A percentile compares a stretch with the other conserved stretches of the same genome.
Evolutionary conservation across 2,888 invertebrate species (phyloP).

Genomic region (Oscheius sp.): DNA sequence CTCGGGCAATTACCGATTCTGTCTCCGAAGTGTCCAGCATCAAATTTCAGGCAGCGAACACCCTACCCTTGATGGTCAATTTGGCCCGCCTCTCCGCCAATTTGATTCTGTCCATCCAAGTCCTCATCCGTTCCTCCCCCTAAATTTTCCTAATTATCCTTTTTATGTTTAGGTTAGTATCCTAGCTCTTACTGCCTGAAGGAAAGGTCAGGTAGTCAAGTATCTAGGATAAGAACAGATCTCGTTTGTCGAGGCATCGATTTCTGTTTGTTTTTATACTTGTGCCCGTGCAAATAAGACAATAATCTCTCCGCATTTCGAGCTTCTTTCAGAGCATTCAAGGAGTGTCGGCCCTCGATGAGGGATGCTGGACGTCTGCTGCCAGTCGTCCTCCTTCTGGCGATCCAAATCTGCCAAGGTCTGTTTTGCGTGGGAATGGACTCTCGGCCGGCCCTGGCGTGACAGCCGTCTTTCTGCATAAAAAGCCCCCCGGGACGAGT

Average conservation of each 20-base stretch:
- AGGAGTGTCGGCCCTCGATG: not conserved
- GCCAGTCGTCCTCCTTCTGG: conserved; percentile 22
- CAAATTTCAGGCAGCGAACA: conserved; percentile 18
- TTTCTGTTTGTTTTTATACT: conserved; percentile 35
- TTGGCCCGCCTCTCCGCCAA: conserved; percentile 10
- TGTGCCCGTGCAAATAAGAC: conserved; percentile 12
- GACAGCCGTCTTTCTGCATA: conserved; percentile 15
- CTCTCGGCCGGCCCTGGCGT: conserved; percentile 4
- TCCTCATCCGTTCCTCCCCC: conserved; percentile 1
- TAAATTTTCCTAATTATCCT: conserved; percentile 1
- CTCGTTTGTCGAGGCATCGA: conserved; percentile 33
- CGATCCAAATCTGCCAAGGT: not conserved
- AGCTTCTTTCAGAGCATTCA: conserved; percentile 6
- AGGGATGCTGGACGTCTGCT: conserved; percentile 25
- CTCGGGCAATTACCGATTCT: conserved; percentile 21
- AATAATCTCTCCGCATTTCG: conserved; percentile 2
- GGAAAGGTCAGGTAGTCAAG: not conserved
- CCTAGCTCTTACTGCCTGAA: not conserved
- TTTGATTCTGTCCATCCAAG: conserved; percentile 18
- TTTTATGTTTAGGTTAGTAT: not conserved
- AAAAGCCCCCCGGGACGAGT: conserved; percentile 25
- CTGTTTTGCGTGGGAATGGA: conserved; percentile 13
- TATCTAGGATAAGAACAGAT: not conserved
- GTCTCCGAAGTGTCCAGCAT: conserved; percentile 20
- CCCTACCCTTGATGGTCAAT: conserved; percentile 22